Evolutionary conservation across 2,113 vertebrate species (phyloP).

Genomic region (Datnioides undecimradiatus): DNA sequence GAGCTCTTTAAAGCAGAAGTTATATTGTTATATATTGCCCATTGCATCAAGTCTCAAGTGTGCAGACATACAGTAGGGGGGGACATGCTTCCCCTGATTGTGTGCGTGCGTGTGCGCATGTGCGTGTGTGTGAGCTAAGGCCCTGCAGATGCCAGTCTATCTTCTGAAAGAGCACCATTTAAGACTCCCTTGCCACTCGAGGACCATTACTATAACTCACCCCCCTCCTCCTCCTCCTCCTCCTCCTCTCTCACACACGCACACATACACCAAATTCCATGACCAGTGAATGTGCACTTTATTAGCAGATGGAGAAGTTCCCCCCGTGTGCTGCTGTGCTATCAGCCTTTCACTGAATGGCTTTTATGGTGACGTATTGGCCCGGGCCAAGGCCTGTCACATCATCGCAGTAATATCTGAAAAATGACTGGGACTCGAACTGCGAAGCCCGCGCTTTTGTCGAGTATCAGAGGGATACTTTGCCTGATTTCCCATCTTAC

Average conservation of each 20-base stretch:
- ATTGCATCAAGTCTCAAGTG: conserved; percentile 31
- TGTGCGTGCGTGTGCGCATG: conserved; percentile 11
- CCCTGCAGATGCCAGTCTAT: conserved; percentile 76
- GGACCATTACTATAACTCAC: conserved; percentile 79
- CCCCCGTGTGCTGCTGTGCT: conserved; percentile 49
- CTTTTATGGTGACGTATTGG: conserved; percentile 71
- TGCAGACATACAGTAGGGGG: conserved; percentile 3
- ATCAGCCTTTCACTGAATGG: conserved; percentile 57
- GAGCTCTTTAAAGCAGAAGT: conserved; percentile 27
- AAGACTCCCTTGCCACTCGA: conserved; percentile 73
- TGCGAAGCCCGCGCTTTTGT: conserved; percentile 26
- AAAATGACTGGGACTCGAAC: conserved; percentile 28
- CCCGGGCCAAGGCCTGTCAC: conserved; percentile 46
- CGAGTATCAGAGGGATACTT: conserved; percentile 22
- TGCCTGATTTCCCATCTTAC: conserved; percentile 8
- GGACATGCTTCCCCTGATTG: conserved; percentile 8
- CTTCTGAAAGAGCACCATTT: conserved; percentile 80
- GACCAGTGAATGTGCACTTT: conserved; percentile 69
- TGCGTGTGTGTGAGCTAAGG: conserved; percentile 57
- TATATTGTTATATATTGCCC: conserved; percentile 19
- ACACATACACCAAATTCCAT: conserved; percentile 51
- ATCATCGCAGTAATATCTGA: conserved; percentile 53
- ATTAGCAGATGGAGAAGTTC: conserved; percentile 74
- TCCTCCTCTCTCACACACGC: too few species aligned
- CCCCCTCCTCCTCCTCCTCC: too few species aligned